These are phyloP conservation scores for Metaphire vulgaris DNA, from an alignment of 1,140 invertebrate species.

Conservation along the genomic window DNA sequence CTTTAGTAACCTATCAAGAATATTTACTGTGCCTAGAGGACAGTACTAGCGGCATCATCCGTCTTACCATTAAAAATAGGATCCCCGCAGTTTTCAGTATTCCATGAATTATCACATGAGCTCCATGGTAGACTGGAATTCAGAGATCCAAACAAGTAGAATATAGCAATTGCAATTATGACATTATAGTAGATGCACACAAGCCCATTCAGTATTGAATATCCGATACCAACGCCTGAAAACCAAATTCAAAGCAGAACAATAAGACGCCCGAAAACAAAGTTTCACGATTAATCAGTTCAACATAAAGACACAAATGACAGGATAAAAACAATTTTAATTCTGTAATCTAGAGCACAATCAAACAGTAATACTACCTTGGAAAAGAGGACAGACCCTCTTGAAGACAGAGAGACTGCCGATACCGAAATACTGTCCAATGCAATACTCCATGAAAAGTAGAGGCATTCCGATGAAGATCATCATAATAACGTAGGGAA, in stretches of 20 bases:
- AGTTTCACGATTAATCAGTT: too few species aligned
- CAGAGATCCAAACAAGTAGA: conserved; percentile 49
- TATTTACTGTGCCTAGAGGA: too few species aligned
- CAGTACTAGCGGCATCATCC: too few species aligned
- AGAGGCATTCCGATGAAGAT: conserved; percentile 64
- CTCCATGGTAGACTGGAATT: conserved; percentile 52
- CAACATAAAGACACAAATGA: too few species aligned
- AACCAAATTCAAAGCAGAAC: conserved; percentile 29
- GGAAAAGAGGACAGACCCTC: conserved; percentile 69
- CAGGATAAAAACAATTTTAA: too few species aligned
- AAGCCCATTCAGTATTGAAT: conserved; percentile 72
- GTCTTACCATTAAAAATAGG: background rate
- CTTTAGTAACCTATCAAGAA: too few species aligned
- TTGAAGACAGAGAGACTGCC: conserved; percentile 59
- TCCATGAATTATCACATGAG: conserved; percentile 53
- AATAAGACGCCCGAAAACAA: too few species aligned
- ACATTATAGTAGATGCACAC: conserved; percentile 62
- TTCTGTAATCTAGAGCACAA: too few species aligned
- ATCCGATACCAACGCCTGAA: conserved; percentile 70
- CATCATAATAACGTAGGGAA: conserved; percentile 62
- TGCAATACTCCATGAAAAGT: conserved; percentile 66
- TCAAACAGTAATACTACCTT: too few species aligned
- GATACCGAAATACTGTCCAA: conserved; percentile 70
- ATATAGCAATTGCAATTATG: conserved; percentile 50
- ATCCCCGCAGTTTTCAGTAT: conserved; percentile 65